Conservation (phyloP, 1,140 invertebrate genomes). For the Carposina sasakii region DNA sequence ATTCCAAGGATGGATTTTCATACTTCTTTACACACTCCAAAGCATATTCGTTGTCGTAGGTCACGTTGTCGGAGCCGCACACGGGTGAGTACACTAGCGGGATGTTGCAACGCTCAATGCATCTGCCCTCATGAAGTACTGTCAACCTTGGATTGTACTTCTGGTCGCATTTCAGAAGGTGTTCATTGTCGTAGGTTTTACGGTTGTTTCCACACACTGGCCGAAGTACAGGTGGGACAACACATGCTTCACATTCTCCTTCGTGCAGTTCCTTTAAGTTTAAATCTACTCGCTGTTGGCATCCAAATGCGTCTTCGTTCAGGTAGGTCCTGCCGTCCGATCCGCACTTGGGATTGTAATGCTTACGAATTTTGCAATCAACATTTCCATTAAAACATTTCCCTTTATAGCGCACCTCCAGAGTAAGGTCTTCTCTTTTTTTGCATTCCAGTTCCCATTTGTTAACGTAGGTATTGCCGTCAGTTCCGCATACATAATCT, state of each 20-base stretch:
- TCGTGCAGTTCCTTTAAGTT: slow-evolving; percentile 26
- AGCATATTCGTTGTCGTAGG: slow-evolving; percentile 37
- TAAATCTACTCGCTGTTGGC: background rate
- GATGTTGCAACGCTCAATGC: background rate
- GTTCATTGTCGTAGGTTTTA: slow-evolving; percentile 36
- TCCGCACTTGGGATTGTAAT: too few species aligned
- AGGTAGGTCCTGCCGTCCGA: background rate
- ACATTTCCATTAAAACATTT: too few species aligned
- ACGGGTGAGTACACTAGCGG: slow-evolving; percentile 16
- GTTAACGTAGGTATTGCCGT: too few species aligned
- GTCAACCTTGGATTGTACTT: background rate
- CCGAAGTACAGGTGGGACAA: too few species aligned
- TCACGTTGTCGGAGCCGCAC: slow-evolving; percentile 36
- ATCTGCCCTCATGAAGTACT: slow-evolving; percentile 1
- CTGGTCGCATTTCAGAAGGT: slow-evolving; percentile 21
- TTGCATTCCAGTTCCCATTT: too few species aligned
- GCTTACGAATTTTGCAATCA: too few species aligned
- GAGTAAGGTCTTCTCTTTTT: too few species aligned
- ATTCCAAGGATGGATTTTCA: too few species aligned
- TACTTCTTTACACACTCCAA: slow-evolving; percentile 33
- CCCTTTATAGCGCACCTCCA: too few species aligned
- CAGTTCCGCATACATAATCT: too few species aligned
- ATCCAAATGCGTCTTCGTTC: background rate
- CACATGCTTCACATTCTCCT: slow-evolving; percentile 23
- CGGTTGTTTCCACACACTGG: slow-evolving; percentile 44